phyloP scores from a whole-genome alignment of 1,140 invertebrate species.

The Nixonia krombeini region DNA sequence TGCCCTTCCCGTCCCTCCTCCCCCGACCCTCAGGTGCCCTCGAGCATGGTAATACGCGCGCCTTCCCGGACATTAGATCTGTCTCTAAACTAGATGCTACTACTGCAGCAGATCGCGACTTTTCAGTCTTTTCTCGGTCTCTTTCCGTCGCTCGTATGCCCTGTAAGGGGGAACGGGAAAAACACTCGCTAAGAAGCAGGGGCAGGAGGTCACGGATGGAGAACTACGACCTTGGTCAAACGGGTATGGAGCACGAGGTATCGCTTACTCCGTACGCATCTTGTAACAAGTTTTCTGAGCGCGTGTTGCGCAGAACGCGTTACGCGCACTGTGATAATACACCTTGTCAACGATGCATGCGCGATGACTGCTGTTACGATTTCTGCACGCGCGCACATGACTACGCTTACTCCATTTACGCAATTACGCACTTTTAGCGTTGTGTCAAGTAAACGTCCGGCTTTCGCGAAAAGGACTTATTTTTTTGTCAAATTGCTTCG shows the following conservation, averaged over 20 bases:
- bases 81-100: slow-evolving; percentile 46
- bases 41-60: slow-evolving; percentile 59
- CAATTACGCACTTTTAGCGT: too few species aligned
- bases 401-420: too few species aligned
- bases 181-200: neutral
- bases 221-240: slow-evolving; percentile 32
- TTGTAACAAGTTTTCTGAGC: too few species aligned
- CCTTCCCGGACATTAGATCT: slow-evolving; percentile 59
- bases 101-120: slow-evolving; percentile 51
- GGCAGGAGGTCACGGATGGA: slow-evolving; percentile 12
- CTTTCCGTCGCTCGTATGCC: slow-evolving; percentile 6
- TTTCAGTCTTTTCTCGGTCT: slow-evolving; percentile 32
- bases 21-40: slow-evolving; percentile 49
- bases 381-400: too few species aligned
- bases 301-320: slow-evolving; percentile 13
- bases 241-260: slow-evolving; percentile 3
- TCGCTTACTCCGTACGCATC: slow-evolving; percentile 11
- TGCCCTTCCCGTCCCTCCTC: too few species aligned
- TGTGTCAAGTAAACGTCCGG: too few species aligned
- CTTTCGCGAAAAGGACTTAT: too few species aligned
- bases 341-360: too few species aligned
- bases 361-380: too few species aligned
- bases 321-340: neutral
- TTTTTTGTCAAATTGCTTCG: too few species aligned
- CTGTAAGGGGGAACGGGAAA: neutral